Evolutionary conservation across 2,888 invertebrate species (phyloP).

Genomic region (Hermaeophaga mercurialis): DNA sequence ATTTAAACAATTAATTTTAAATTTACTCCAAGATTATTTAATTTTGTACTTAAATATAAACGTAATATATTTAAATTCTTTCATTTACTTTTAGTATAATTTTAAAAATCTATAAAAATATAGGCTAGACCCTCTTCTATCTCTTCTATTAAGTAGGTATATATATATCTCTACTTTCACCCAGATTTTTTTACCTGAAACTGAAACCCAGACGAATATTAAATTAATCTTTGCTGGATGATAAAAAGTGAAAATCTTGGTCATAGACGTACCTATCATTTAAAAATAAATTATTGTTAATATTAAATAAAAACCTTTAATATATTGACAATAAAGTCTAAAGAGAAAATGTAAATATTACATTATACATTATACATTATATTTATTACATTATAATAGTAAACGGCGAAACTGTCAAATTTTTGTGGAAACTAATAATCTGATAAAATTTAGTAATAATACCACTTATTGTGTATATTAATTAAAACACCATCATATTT

Average conservation of each 20-base stretch:
- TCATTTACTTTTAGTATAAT: background rate
- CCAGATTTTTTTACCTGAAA: conserved; percentile 21
- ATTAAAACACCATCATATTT: too few species aligned
- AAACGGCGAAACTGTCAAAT: too few species aligned
- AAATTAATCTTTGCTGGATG: conserved; percentile 13
- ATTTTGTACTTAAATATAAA: background rate
- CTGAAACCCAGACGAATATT: background rate
- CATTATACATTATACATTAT: too few species aligned
- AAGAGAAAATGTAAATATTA: background rate
- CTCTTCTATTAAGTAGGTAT: conserved; percentile 9
- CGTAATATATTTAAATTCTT: background rate
- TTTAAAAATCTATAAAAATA: background rate
- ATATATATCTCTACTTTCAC: conserved; percentile 12
- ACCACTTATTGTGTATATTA: too few species aligned
- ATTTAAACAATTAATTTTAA: too few species aligned
- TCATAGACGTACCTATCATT: background rate
- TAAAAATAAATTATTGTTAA: too few species aligned
- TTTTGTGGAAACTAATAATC: too few species aligned
- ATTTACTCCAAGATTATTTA: too few species aligned
- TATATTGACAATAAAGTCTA: background rate
- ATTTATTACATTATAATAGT: too few species aligned
- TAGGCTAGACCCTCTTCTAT: background rate
- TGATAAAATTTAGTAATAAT: too few species aligned
- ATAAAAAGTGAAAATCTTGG: conserved; percentile 7
- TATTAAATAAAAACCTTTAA: too few species aligned